Evolutionary conservation across 2,888 invertebrate species (phyloP).

Genomic region (Byasa hedistus): DNA sequence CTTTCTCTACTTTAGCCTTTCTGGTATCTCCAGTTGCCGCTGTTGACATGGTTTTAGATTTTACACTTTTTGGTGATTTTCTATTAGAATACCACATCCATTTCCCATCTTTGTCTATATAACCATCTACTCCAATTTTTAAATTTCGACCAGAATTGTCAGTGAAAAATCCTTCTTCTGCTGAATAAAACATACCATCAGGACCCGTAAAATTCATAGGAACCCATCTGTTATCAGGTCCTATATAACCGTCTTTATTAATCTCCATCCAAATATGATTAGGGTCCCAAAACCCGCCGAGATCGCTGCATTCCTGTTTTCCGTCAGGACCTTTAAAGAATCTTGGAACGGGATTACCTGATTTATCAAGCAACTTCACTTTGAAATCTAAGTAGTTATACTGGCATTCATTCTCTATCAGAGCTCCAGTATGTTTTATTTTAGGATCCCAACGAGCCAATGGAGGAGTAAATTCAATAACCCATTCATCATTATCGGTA

Average conservation of each 20-base stretch:
- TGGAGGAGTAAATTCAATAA: slow-evolving; percentile 69
- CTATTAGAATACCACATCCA: slow-evolving; percentile 63
- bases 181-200: slow-evolving; percentile 64
- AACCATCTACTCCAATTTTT: slow-evolving; percentile 69
- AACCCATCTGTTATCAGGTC: slow-evolving; percentile 68
- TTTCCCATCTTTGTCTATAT: slow-evolving; percentile 64
- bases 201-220: slow-evolving; percentile 69
- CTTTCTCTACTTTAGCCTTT: slow-evolving; percentile 32
- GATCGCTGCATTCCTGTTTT: slow-evolving; percentile 66
- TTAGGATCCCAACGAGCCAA: slow-evolving; percentile 61
- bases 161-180: slow-evolving; percentile 65
- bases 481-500: slow-evolving; percentile 72
- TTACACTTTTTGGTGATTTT: slow-evolving; percentile 39
- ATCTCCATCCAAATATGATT: slow-evolving; percentile 64
- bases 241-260: slow-evolving; percentile 71
- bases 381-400: slow-evolving; percentile 70
- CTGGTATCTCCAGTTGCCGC: slow-evolving; percentile 39
- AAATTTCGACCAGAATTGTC: slow-evolving; percentile 49
- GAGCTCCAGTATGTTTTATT: slow-evolving; percentile 58
- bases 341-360: slow-evolving; percentile 65
- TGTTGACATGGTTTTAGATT: slow-evolving; percentile 42
- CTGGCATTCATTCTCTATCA: slow-evolving; percentile 52
- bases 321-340: slow-evolving; percentile 71
- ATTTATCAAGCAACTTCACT: slow-evolving; percentile 66
- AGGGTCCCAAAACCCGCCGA: slow-evolving; percentile 71